phyloP scores from a whole-genome alignment of 2,888 invertebrate genomes.

The Coelinius sp. region DNA sequence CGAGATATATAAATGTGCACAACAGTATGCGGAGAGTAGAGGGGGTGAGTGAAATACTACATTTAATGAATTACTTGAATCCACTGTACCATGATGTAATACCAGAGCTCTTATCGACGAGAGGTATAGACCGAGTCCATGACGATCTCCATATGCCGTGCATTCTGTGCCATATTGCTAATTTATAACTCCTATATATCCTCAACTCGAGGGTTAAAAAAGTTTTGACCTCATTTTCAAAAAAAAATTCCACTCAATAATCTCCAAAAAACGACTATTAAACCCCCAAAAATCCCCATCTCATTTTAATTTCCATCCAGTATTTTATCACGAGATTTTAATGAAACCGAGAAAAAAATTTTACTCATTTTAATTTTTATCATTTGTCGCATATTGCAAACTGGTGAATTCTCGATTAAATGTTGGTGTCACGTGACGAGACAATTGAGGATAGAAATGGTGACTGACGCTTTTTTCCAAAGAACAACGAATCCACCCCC shows the following conservation, averaged over 20 bases:
- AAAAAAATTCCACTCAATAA: constrained; percentile 5
- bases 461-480: not conserved
- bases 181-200: constrained; percentile 21
- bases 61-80: constrained; percentile 31
- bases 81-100: constrained; percentile 21
- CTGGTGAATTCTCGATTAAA: too few relatives aligned
- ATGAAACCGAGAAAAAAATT: not conserved
- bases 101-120: constrained; percentile 16
- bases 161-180: constrained; percentile 26
- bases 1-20: not conserved
- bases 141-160: not conserved
- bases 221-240: constrained; percentile 21
- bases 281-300: not conserved
- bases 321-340: not conserved
- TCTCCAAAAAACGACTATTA: too few relatives aligned
- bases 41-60: not conserved
- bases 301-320: not conserved
- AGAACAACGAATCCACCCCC: not conserved
- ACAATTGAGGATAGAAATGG: not conserved
- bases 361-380: not conserved
- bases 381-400: not conserved
- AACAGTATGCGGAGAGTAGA: not conserved
- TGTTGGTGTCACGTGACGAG: constrained; percentile 4
- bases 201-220: not conserved
- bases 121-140: constrained; percentile 9